A percentile compares a stretch with the other conserved stretches of the same genome.
phyloP scores from a whole-genome alignment of 2,797 vertebrate species.

The Vipera latastei region DNA sequence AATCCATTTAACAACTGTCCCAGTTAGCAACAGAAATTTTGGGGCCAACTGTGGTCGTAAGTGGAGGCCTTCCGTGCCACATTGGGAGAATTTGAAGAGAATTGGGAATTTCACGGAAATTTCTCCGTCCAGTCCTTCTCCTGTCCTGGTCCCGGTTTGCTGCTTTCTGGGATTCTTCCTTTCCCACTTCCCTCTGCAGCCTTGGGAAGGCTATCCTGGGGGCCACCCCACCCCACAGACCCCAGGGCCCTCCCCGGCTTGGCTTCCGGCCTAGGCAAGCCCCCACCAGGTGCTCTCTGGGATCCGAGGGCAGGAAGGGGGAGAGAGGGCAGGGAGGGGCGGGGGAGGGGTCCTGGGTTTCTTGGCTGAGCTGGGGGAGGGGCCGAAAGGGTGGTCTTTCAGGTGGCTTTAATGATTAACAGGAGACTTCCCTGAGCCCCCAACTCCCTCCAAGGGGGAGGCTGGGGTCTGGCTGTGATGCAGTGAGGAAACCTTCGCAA shows the following conservation, averaged over 20 bases:
- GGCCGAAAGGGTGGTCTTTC: neutral
- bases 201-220: neutral
- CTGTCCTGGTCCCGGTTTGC: no score
- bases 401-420: neutral
- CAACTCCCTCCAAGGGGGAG: neutral
- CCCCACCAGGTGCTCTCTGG: neutral
- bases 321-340: neutral
- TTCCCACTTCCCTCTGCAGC: neutral
- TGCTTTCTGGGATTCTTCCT: neutral
- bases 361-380: neutral
- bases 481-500: no score
- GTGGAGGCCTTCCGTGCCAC: neutral
- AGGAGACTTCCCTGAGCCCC: neutral
- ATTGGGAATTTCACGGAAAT: no score
- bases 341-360: neutral
- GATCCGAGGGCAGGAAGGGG: neutral
- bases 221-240: neutral
- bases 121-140: neutral
- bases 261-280: neutral
- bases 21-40: no score
- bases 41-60: no score
- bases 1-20: no score
- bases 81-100: neutral
- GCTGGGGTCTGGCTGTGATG: rapidly evolving
- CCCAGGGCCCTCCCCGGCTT: neutral